Conservation (phyloP, 2,888 invertebrate species). For the Papilio elwesi region DNA sequence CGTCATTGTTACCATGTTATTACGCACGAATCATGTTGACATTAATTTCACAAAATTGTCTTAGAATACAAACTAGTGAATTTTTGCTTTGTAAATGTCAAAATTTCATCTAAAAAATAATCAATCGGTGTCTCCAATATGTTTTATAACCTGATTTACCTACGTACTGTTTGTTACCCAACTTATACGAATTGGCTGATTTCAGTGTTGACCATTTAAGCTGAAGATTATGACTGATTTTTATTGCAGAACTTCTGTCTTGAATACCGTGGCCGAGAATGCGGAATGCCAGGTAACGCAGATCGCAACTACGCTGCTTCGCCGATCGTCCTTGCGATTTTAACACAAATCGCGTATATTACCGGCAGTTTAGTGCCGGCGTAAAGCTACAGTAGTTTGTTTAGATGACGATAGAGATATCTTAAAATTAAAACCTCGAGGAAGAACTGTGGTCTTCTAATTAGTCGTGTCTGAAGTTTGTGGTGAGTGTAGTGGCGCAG, state of each 20-base stretch:
- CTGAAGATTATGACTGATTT: conserved; percentile 1
- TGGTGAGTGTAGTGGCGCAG: conserved; percentile 45
- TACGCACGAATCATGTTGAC: too few relatives aligned
- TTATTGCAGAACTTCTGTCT: conserved; percentile 73
- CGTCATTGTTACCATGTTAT: too few relatives aligned
- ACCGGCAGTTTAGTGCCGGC: conserved; percentile 52
- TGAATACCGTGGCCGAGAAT: conserved; percentile 74
- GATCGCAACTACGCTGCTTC: conserved; percentile 49
- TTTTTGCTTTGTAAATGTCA: too few relatives aligned
- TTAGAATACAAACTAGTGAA: too few relatives aligned
- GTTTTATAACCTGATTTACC: too few relatives aligned
- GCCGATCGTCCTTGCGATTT: conserved; percentile 56
- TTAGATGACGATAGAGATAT: conserved; percentile 35
- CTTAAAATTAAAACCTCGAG: conserved; percentile 51
- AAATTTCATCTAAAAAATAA: too few relatives aligned
- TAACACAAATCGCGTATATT: conserved; percentile 54
- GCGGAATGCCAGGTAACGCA: conserved; percentile 58
- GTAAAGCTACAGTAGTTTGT: conserved; percentile 49
- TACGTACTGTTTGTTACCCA: background rate
- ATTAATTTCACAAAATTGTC: too few relatives aligned
- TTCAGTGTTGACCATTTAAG: conserved; percentile 24
- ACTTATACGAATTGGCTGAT: background rate
- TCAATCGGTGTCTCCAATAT: too few relatives aligned
- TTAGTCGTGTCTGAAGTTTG: conserved; percentile 48
- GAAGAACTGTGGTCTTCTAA: conserved; percentile 34